A percentile compares a stretch with the other conserved stretches of the same genome.
Evolutionary conservation across 1,140 invertebrate genomes (phyloP).

Genomic region (Thaumatotibia leucotreta): DNA sequence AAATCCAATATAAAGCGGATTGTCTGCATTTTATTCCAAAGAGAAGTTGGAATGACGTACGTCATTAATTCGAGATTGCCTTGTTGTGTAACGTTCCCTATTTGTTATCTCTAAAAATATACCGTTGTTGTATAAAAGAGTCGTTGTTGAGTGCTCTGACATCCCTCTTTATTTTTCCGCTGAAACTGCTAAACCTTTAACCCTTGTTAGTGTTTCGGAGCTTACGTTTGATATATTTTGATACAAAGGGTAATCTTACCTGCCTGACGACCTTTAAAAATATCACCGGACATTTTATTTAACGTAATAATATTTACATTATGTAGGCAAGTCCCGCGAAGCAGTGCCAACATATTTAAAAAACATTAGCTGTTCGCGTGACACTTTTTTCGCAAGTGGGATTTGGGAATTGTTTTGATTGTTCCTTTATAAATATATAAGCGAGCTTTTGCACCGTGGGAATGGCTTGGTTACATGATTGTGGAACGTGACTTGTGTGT

Average conservation of each 20-base stretch:
- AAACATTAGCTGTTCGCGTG: constrained; percentile 3
- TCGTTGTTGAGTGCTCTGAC: neutral
- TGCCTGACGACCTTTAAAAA: neutral
- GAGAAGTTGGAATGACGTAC: neutral
- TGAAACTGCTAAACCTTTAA: constrained; percentile 10
- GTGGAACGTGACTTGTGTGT: neutral
- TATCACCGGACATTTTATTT: neutral
- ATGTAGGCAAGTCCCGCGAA: neutral
- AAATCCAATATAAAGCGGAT: neutral
- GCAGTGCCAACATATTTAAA: constrained; percentile 2
- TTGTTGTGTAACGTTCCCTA: neutral
- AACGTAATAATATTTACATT: neutral
- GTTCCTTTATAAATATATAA: neutral
- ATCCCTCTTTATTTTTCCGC: constrained; percentile 9
- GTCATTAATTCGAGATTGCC: constrained; percentile 7
- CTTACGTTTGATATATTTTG: constrained; percentile 13
- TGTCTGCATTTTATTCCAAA: neutral
- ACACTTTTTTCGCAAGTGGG: neutral
- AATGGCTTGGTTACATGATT: neutral
- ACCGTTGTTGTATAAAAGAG: constrained; percentile 7
- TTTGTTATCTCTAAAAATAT: neutral
- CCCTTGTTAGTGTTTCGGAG: constrained; percentile 9
- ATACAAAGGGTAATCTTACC: constrained; percentile 11
- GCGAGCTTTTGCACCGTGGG: neutral
- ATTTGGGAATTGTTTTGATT: neutral